Evolutionary conservation across 2,113 vertebrate species (phyloP).

Genomic region (Ivindomyrus marchei): DNA sequence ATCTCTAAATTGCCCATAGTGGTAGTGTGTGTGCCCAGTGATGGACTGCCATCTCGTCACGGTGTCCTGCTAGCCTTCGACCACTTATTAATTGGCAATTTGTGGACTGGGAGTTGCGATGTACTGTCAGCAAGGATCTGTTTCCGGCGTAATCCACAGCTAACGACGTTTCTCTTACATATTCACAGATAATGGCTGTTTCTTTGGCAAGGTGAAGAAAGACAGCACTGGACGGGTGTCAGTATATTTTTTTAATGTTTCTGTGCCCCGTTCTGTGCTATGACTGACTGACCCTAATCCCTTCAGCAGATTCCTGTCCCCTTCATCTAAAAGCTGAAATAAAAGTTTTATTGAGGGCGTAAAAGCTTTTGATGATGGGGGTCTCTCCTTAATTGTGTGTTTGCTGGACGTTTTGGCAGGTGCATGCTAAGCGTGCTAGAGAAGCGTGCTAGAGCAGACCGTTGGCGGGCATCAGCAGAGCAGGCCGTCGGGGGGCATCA

Average conservation of each 20-base stretch:
- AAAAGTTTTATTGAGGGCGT: background rate
- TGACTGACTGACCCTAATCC: background rate
- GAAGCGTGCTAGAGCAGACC: no score
- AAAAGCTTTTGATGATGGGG: background rate
- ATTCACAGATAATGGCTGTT: background rate
- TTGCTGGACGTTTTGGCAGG: background rate
- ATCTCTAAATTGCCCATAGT: background rate
- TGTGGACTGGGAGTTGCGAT: background rate
- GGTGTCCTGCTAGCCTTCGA: background rate
- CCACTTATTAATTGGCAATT: background rate
- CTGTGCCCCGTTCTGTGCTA: background rate
- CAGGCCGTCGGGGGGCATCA: background rate
- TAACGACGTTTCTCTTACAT: background rate
- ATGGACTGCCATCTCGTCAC: background rate
- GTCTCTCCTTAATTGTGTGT: background rate
- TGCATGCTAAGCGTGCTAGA: background rate
- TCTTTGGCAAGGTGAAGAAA: background rate
- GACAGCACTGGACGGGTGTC: background rate
- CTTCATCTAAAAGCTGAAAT: background rate
- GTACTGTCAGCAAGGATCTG: background rate
- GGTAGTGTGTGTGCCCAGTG: background rate
- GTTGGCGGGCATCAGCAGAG: no score
- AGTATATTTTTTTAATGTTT: background rate
- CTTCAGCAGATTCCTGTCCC: background rate
- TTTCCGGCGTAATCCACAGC: background rate